Conservation (phyloP, 2,888 invertebrate genomes). For the Eupithecia inturbata region DNA sequence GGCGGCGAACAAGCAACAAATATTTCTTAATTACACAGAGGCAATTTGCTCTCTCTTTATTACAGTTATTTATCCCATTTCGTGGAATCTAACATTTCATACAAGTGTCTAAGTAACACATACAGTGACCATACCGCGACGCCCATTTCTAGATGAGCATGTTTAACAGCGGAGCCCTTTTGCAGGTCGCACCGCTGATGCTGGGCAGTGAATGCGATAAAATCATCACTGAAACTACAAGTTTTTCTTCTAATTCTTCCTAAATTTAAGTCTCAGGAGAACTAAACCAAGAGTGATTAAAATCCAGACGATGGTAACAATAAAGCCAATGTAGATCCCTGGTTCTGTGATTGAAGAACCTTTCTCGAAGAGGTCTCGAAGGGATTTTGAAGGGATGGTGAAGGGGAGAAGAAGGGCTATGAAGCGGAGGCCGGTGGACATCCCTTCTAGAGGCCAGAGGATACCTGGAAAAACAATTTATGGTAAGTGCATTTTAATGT, state of each 20-base stretch:
- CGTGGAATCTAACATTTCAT: background rate
- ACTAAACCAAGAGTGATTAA: constrained; percentile 83
- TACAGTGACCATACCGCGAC: background rate
- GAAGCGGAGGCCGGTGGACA: constrained; percentile 85
- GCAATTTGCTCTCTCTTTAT: background rate
- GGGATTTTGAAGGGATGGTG: constrained; percentile 90
- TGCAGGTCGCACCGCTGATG: background rate
- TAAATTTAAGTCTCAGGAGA: constrained; percentile 74
- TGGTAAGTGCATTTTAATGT: background rate
- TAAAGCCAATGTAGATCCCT: constrained; percentile 89
- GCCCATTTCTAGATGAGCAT: background rate
- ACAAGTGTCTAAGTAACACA: background rate
- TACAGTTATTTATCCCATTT: background rate
- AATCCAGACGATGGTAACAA: constrained; percentile 87
- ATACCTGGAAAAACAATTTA: constrained; percentile 72
- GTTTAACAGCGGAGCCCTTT: background rate
- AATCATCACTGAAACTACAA: background rate
- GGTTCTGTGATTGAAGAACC: constrained; percentile 88
- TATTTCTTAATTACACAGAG: background rate
- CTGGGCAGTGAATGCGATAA: background rate
- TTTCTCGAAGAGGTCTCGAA: constrained; percentile 90
- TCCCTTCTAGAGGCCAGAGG: constrained; percentile 88
- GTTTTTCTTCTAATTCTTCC: constrained; percentile 47
- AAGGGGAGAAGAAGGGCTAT: constrained; percentile 89
- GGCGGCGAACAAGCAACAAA: background rate